Conservation (phyloP, 2,113 vertebrate genomes). For the cat (Felis catus) region F.catus_Fca126_mat1.0 CM031425.1:61135501-61136000, state of each 20-base stretch:
- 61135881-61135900: fast-evolving
- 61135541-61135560: neutral
- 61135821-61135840: too few species aligned
- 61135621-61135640: neutral
- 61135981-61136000: fast-evolving
- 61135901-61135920: fast-evolving
- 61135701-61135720: neutral
- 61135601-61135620: too few species aligned
- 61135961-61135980: neutral
- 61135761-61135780: neutral
- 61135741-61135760: fast-evolving
- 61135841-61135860: fast-evolving
- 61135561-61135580: neutral
- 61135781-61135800: fast-evolving
- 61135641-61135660: neutral
- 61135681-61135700: fast-evolving
- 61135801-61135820: neutral
- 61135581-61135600: neutral
- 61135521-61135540: fast-evolving
- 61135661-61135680: neutral
- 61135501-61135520: too few species aligned
- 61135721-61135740: fast-evolving
- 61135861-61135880: neutral
- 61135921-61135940: too few species aligned
- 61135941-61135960: neutral